Percentiles rank a stretch among this genome's conserved stretches.
phyloP scores from a whole-genome alignment of 2,888 invertebrate species.

The Nasonovia ribisnigri region DNA sequence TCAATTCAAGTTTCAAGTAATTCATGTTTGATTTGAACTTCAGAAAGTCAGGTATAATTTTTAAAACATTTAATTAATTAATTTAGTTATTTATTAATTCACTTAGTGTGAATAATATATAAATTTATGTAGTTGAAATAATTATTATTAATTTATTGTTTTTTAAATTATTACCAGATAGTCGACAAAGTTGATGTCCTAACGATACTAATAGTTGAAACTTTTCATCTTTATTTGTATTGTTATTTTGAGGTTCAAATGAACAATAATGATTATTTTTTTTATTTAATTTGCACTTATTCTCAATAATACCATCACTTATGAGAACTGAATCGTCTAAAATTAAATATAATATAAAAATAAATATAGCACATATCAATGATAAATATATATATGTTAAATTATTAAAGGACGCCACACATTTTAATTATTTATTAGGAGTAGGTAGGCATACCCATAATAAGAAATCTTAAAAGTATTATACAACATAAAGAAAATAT shows the following conservation, averaged over 20 bases:
- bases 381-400: too few species aligned
- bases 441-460: too few species aligned
- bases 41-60: not conserved
- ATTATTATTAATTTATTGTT: not conserved
- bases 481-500: too few species aligned
- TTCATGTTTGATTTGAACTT: slow-evolving; percentile 1
- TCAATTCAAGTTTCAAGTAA: not conserved
- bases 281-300: not conserved
- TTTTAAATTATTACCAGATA: not conserved
- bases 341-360: too few species aligned
- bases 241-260: not conserved
- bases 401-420: too few species aligned
- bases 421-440: too few species aligned
- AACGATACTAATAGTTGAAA: not conserved
- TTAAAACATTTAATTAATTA: not conserved
- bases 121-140: too few species aligned
- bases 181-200: not conserved
- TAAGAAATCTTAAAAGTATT: too few species aligned
- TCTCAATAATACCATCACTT: not conserved
- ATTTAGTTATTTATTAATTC: too few species aligned
- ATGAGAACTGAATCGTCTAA: too few species aligned
- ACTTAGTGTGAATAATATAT: too few species aligned
- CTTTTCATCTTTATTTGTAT: not conserved
- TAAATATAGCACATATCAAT: too few species aligned
- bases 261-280: slow-evolving; percentile 2